Conservation (phyloP, 2,888 invertebrate genomes). For the Athalia circularis region DNA sequence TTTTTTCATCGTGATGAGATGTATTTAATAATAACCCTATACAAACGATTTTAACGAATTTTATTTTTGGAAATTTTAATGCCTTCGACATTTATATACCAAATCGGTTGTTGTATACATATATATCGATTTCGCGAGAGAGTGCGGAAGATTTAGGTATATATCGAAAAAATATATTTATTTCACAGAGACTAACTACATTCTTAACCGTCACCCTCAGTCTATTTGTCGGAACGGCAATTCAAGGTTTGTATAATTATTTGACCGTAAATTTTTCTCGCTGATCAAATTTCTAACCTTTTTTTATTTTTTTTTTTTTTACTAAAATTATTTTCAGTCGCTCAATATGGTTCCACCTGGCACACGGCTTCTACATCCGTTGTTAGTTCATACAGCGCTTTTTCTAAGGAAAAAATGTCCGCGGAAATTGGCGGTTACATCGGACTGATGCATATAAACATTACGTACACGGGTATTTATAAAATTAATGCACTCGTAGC, state of each 20-base stretch:
- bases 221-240: constrained; percentile 94
- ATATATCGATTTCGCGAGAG: constrained; percentile 11
- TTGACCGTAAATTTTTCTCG: background rate
- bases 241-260: constrained; percentile 84
- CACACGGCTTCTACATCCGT: constrained; percentile 90
- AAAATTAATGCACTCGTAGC: background rate
- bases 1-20: background rate
- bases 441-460: constrained; percentile 95
- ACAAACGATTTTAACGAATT: constrained; percentile 20
- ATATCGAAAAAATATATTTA: constrained; percentile 46
- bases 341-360: constrained; percentile 94
- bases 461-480: constrained; percentile 89
- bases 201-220: constrained; percentile 94
- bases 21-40: constrained; percentile 10
- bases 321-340: constrained; percentile 77
- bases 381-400: constrained; percentile 91
- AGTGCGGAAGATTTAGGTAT: background rate
- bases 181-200: constrained; percentile 91
- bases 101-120: background rate
- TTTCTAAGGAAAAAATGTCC: constrained; percentile 90
- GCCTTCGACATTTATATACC: background rate
- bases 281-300: background rate
- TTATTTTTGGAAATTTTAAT: constrained; percentile 25
- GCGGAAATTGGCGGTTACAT: constrained; percentile 94
- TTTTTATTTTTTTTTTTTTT: constrained; percentile 20